Percentiles rank a stretch among this genome's conserved stretches.
phyloP scores from a whole-genome alignment of 1,140 invertebrate genomes.

The Papilio glaucus region DNA sequence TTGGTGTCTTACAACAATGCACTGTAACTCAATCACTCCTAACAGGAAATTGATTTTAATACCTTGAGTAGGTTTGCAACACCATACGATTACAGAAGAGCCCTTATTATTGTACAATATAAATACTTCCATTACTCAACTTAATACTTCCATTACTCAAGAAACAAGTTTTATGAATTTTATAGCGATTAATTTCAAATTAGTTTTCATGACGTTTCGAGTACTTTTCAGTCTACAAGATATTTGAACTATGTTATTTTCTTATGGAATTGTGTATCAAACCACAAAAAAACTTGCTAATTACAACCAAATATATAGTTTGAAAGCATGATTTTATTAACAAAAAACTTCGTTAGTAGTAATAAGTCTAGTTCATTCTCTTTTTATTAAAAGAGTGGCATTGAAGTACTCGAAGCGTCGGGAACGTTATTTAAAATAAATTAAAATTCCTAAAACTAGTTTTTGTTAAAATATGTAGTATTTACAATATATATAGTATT shows the following conservation, averaged over 20 bases:
- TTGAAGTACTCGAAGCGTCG: background rate
- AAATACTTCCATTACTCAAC: background rate
- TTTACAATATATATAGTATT: constrained; percentile 64
- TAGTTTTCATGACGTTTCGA: background rate
- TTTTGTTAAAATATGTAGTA: constrained; percentile 37
- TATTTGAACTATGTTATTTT: background rate
- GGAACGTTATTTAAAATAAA: background rate
- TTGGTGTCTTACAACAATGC: constrained; percentile 64
- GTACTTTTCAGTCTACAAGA: background rate
- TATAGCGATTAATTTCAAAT: background rate
- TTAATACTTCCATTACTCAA: background rate
- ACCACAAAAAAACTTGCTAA: too few species aligned
- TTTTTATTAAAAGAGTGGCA: background rate
- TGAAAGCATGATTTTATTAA: too few species aligned
- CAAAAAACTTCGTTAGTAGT: too few species aligned
- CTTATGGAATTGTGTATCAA: too few species aligned
- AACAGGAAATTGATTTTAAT: background rate
- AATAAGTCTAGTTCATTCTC: background rate
- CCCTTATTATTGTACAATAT: constrained; percentile 55
- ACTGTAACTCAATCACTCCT: background rate
- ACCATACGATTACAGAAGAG: constrained; percentile 66
- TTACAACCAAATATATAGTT: too few species aligned
- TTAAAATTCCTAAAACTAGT: background rate
- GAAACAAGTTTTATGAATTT: background rate
- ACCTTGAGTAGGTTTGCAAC: constrained; percentile 56